phyloP scores from a whole-genome alignment of 2,888 invertebrate genomes.

The Agrotis exclamationis region DNA sequence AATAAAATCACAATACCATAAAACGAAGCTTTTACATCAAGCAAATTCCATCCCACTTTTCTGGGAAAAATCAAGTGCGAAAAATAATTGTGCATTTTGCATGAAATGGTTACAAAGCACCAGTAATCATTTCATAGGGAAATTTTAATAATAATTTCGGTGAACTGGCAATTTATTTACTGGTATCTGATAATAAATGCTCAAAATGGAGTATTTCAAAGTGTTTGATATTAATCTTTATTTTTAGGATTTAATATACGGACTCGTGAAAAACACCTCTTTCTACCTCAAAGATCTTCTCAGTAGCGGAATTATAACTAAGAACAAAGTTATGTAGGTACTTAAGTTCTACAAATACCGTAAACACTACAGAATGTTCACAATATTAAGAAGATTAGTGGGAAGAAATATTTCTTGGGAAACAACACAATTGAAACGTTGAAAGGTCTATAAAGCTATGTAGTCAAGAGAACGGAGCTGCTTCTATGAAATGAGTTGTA shows the following conservation, averaged over 20 bases:
- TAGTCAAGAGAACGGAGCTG: conserved; percentile 13
- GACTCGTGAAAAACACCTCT: not conserved
- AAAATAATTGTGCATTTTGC: conserved; percentile 10
- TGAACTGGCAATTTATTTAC: not conserved
- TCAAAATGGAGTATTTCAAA: not conserved
- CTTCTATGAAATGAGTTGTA: conserved; percentile 47
- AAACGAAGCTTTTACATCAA: conserved; percentile 1
- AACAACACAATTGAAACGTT: conserved; percentile 44
- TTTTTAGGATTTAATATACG: not conserved
- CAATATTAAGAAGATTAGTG: conserved; percentile 42
- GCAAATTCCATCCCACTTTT: not conserved
- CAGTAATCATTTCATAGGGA: conserved; percentile 2
- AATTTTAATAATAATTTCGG: not conserved
- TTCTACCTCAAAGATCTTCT: not conserved
- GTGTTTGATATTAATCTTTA: not conserved
- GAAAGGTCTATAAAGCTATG: conserved; percentile 21
- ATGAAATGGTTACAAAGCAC: conserved; percentile 20
- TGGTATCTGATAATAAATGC: too few species aligned
- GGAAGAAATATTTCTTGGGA: conserved; percentile 38
- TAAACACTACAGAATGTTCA: conserved; percentile 22
- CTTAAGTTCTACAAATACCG: conserved; percentile 22
- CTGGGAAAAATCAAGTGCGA: not conserved
- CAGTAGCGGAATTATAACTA: conserved; percentile 7
- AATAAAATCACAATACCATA: not conserved
- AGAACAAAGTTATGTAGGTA: conserved; percentile 31